Conservation (phyloP, 2,113 vertebrate genomes). For the Hippocampus abdominalis region DNA sequence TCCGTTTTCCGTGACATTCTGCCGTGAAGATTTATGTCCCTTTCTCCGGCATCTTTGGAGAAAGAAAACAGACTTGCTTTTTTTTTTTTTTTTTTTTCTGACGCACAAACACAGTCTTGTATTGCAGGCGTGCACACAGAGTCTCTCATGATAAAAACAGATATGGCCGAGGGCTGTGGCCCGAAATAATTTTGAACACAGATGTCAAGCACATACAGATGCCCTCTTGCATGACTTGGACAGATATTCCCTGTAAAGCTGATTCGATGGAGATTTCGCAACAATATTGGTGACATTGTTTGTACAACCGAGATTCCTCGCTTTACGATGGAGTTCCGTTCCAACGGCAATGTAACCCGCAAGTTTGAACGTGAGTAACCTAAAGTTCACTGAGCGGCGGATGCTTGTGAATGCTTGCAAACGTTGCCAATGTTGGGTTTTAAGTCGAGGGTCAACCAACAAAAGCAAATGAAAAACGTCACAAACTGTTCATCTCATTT, state of each 20-base stretch:
- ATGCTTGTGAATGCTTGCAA: no score
- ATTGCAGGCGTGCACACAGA: conserved; percentile 34
- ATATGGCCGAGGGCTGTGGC: conserved; percentile 5
- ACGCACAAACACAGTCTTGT: conserved; percentile 47
- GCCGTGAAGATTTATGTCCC: conserved; percentile 63
- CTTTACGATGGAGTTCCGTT: no score
- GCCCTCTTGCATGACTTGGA: conserved; percentile 21
- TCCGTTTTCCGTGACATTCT: conserved; percentile 63
- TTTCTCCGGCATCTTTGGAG: conserved; percentile 50
- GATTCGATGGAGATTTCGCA: background rate
- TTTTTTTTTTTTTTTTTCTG: conserved; percentile 25
- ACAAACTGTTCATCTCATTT: no score
- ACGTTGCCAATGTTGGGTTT: no score
- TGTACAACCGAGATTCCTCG: background rate
- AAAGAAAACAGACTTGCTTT: conserved; percentile 43
- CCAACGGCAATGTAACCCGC: no score
- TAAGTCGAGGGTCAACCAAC: no score
- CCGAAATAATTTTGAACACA: conserved; percentile 13
- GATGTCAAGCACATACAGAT: conserved; percentile 28
- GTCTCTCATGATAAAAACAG: conserved; percentile 48
- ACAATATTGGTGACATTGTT: background rate
- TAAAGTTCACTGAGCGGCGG: no score
- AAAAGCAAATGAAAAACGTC: no score
- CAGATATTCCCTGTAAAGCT: background rate
- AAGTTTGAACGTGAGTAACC: no score